Evolutionary conservation across 64 coral and sea anemone genomes (phyloP).

Genomic region (Actinia tenebrosa): DNA sequence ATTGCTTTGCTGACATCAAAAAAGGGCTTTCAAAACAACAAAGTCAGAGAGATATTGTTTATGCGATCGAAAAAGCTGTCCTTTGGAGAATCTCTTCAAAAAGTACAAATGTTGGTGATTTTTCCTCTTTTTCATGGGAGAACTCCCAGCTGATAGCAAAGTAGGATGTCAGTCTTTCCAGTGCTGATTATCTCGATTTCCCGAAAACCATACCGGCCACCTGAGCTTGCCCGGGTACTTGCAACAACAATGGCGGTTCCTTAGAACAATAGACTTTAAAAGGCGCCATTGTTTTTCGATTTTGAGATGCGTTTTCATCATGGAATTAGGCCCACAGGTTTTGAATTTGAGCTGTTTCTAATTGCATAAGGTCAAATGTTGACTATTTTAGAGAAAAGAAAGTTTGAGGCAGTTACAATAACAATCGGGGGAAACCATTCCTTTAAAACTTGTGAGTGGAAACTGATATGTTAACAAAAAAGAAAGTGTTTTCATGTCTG

Average conservation of each 20-base stretch:
- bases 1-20: not conserved
- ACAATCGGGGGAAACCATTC: not conserved
- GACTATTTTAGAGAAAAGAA: not conserved
- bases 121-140: not conserved
- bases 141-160: not conserved
- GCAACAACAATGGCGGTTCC: not conserved
- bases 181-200: not conserved
- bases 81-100: not conserved
- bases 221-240: not conserved
- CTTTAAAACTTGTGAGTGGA: not conserved
- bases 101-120: not conserved
- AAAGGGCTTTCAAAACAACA: not conserved
- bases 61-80: not conserved
- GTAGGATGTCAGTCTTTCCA: not conserved
- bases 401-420: not conserved
- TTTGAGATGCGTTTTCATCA: not conserved
- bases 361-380: not conserved
- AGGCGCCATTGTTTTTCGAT: not conserved
- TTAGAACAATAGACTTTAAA: conserved; percentile 9
- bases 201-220: not conserved
- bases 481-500: not conserved
- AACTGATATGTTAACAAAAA: not conserved
- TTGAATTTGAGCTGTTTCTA: not conserved
- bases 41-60: not conserved
- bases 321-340: not conserved